phyloP scores from a whole-genome alignment of 2,113 vertebrate species.

The Apodemus speciosus region DNA sequence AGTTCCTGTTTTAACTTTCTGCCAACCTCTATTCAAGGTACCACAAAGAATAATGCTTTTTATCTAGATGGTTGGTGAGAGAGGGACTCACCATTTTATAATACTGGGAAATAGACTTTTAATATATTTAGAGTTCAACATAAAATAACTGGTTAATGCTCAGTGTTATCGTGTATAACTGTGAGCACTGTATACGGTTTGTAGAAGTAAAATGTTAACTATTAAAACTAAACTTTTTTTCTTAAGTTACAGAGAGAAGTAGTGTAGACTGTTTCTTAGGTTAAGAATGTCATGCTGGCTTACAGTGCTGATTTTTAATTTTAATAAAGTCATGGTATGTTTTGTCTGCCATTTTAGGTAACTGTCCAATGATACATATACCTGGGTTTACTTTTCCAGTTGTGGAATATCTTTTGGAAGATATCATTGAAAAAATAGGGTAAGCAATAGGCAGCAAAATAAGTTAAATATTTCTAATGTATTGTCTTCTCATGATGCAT shows the following conservation, averaged over 20 bases:
- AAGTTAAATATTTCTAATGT: background rate
- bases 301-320: background rate
- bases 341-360: constrained; percentile 83
- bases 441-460: constrained; percentile 69
- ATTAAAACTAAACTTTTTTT: background rate
- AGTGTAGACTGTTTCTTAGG: background rate
- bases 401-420: constrained; percentile 94
- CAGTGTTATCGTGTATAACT: constrained; percentile 19
- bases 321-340: constrained; percentile 9
- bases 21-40: background rate
- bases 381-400: constrained; percentile 97
- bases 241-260: background rate
- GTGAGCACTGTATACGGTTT: background rate
- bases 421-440: constrained; percentile 94
- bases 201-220: constrained; percentile 21
- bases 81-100: background rate
- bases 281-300: background rate
- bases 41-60: background rate
- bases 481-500: background rate
- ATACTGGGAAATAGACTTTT: background rate
- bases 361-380: constrained; percentile 96
- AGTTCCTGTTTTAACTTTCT: background rate
- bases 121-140: background rate
- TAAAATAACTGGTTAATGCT: background rate
- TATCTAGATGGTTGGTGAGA: background rate